A percentile compares a stretch with the other conserved stretches of the same genome.
These are phyloP conservation scores for Diaperis boleti DNA, from an alignment of 2,888 invertebrate species.

Conservation along the genomic window DNA sequence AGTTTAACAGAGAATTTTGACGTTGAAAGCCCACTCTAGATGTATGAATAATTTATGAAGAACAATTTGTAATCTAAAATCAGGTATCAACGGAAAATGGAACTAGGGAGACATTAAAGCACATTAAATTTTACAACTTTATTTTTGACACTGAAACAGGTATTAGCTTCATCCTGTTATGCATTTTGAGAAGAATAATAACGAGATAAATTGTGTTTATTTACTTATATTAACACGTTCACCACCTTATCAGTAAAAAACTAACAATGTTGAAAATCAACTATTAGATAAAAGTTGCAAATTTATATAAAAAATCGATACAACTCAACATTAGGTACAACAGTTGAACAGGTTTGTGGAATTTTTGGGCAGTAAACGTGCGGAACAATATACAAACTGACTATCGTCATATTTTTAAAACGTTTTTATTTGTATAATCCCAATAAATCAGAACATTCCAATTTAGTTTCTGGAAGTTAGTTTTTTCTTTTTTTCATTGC, in stretches of 20 bases:
- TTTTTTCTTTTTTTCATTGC: slow-evolving; percentile 16
- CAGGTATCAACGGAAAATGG: no score
- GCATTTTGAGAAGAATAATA: slow-evolving; percentile 25
- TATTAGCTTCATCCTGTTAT: slow-evolving; percentile 20
- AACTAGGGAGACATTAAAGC: slow-evolving; percentile 3
- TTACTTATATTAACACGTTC: slow-evolving; percentile 36
- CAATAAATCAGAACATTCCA: slow-evolving; percentile 22
- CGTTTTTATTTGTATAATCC: slow-evolving; percentile 16
- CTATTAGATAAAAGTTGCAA: slow-evolving; percentile 11
- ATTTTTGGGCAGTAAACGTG: slow-evolving; percentile 31
- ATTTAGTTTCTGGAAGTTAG: slow-evolving; percentile 6
- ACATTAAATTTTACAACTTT: slow-evolving; percentile 16
- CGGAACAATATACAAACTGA: slow-evolving; percentile 25
- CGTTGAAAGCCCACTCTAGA: no score
- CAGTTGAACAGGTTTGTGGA: slow-evolving; percentile 8
- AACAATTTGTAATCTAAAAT: no score
- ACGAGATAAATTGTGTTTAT: slow-evolving; percentile 28
- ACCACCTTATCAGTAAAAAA: slow-evolving; percentile 21
- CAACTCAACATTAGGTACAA: slow-evolving; percentile 4
- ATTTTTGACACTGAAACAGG: slow-evolving; percentile 34
- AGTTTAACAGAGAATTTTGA: no score
- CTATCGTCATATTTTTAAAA: slow-evolving; percentile 9
- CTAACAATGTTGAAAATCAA: slow-evolving; percentile 6
- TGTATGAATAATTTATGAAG: no score
- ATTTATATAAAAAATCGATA: slow-evolving; percentile 8